A percentile compares a stretch with the other conserved stretches of the same genome.
Conservation (phyloP, 2,797 vertebrate genomes). For the Sitta carolinensis region DNA sequence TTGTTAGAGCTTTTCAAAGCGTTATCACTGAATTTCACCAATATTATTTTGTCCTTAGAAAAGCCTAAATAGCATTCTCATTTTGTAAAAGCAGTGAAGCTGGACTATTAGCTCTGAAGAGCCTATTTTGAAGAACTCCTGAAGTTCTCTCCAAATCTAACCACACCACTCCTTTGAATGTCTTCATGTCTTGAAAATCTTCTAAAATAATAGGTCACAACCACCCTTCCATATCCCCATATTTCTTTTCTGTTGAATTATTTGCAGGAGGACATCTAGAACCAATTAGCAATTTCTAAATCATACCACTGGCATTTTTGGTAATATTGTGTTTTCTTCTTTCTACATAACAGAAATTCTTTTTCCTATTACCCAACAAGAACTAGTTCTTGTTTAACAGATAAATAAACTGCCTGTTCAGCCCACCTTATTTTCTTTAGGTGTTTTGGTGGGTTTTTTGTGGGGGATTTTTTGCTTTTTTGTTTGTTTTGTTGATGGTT, state of each 20-base stretch:
- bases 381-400: background rate
- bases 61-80: background rate
- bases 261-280: background rate
- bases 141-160: background rate
- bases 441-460: accelerated
- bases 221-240: background rate
- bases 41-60: background rate
- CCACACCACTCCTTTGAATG: background rate
- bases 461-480: background rate
- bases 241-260: background rate
- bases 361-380: background rate
- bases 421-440: background rate
- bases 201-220: background rate
- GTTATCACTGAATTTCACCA: background rate
- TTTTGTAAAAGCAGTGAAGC: background rate
- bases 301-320: background rate
- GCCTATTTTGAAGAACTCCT: background rate
- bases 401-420: background rate
- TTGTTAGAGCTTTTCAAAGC: background rate
- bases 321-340: background rate
- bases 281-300: background rate
- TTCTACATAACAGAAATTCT: background rate
- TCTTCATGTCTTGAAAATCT: background rate
- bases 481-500: background rate
- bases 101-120: background rate